phyloP scores from a whole-genome alignment of 2,888 invertebrate species.

The Plagodis dolabraria region DNA sequence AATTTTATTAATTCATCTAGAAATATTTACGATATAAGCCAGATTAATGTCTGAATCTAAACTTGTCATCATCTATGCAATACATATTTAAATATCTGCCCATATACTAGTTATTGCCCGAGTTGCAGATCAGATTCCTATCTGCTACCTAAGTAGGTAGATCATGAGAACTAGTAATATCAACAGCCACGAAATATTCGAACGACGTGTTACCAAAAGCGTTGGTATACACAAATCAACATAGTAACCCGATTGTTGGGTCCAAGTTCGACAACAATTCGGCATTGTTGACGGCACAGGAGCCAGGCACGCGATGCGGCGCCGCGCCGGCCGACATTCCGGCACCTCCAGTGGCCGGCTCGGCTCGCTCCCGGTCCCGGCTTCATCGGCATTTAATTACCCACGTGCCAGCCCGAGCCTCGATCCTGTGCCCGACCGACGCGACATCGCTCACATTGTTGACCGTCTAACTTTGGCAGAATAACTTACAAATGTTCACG shows the following conservation, averaged over 20 bases:
- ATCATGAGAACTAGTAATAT: neutral
- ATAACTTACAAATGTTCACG: slow-evolving; percentile 65
- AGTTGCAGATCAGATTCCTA: no score
- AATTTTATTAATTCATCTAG: no score
- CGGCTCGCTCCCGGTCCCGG: slow-evolving; percentile 45
- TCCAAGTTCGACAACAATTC: slow-evolving; percentile 67
- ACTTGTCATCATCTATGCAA: no score
- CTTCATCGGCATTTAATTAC: slow-evolving; percentile 81
- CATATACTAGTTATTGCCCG: no score
- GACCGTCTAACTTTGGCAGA: slow-evolving; percentile 62
- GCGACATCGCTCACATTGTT: slow-evolving; percentile 73
- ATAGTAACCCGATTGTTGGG: slow-evolving; percentile 42
- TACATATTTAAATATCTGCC: no score
- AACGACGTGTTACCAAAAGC: slow-evolving; percentile 28
- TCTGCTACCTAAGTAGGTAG: no score
- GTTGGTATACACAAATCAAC: slow-evolving; percentile 31
- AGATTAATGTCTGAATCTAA: no score
- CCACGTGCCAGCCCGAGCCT: slow-evolving; percentile 71
- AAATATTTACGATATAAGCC: no score
- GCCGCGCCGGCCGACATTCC: slow-evolving; percentile 60
- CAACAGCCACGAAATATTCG: slow-evolving; percentile 17
- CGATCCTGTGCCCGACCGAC: slow-evolving; percentile 56
- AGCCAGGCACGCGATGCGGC: slow-evolving; percentile 60
- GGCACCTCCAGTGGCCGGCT: slow-evolving; percentile 57
- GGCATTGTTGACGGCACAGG: slow-evolving; percentile 55